A percentile compares a stretch with the other conserved stretches of the same genome.
Evolutionary conservation across 2,797 vertebrate species (phyloP).

Genomic region (Nannoperca australis): DNA sequence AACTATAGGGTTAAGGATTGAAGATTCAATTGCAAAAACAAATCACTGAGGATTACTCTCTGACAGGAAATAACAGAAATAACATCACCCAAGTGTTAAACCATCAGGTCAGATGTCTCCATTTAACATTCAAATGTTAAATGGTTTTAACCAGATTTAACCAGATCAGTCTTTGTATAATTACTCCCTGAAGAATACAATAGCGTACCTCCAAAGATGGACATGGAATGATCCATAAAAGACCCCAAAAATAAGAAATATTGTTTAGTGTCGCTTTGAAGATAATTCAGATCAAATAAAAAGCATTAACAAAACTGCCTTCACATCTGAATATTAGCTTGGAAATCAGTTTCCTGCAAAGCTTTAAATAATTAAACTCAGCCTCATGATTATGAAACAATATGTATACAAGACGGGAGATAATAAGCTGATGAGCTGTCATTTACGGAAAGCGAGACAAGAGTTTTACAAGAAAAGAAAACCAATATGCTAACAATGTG

Average conservation of each 20-base stretch:
- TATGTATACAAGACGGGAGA: neutral
- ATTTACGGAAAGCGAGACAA: slow-evolving; percentile 4
- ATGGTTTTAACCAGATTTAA: slow-evolving; percentile 53
- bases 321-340: neutral
- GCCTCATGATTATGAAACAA: neutral
- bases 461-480: slow-evolving; percentile 27
- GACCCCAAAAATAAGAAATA: neutral
- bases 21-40: neutral
- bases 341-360: neutral
- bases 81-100: slow-evolving; percentile 45
- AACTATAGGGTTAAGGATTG: neutral
- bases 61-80: slow-evolving; percentile 51
- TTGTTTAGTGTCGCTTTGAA: neutral
- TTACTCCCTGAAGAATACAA: slow-evolving; percentile 14
- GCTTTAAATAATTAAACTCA: neutral
- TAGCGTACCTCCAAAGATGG: slow-evolving; percentile 5
- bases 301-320: neutral
- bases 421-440: neutral
- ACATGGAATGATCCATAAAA: neutral
- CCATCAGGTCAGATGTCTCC: slow-evolving; percentile 36
- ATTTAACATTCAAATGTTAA: slow-evolving; percentile 53
- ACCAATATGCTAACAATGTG: slow-evolving; percentile 23
- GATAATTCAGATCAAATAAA: slow-evolving; percentile 2
- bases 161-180: slow-evolving; percentile 12
- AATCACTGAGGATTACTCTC: neutral